Percentiles rank a stretch among this genome's conserved stretches.
These are phyloP conservation scores for Hoplostethus mediterraneus DNA, from an alignment of 2,797 vertebrate genomes.

Conservation along the genomic window DNA sequence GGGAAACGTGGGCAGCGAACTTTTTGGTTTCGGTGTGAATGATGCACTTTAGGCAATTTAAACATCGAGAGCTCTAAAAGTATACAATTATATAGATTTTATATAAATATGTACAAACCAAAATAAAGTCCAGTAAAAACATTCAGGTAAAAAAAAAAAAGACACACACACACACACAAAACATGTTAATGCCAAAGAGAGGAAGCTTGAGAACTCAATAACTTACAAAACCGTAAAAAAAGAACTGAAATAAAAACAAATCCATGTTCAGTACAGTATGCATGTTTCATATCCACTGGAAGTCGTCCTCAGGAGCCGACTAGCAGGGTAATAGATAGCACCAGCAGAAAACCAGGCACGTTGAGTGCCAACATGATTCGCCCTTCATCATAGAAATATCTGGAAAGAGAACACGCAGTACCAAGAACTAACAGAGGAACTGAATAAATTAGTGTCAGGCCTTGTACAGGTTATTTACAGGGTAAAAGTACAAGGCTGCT, in stretches of 20 bases:
- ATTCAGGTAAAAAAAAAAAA: slow-evolving; percentile 74
- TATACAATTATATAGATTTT: slow-evolving; percentile 82
- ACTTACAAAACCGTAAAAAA: slow-evolving; percentile 80
- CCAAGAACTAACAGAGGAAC: slow-evolving; percentile 75
- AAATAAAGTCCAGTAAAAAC: slow-evolving; percentile 81
- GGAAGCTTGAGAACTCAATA: slow-evolving; percentile 83
- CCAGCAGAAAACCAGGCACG: slow-evolving; percentile 78
- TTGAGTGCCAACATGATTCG: slow-evolving; percentile 70
- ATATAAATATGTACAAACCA: slow-evolving; percentile 88
- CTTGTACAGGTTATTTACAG: slow-evolving; percentile 85
- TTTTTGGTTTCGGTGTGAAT: slow-evolving; percentile 92
- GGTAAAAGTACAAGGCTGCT: slow-evolving; percentile 51
- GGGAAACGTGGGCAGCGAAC: slow-evolving; percentile 83
- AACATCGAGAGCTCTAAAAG: slow-evolving; percentile 74
- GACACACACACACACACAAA: slow-evolving; percentile 50
- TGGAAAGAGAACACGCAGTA: slow-evolving; percentile 72
- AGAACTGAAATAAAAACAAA: slow-evolving; percentile 63
- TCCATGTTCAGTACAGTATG: slow-evolving; percentile 78
- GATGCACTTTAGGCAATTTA: slow-evolving; percentile 86
- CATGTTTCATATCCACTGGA: slow-evolving; percentile 44
- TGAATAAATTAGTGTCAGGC: slow-evolving; percentile 95
- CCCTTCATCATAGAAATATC: slow-evolving; percentile 71
- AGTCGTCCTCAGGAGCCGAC: slow-evolving; percentile 62
- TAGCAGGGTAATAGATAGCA: slow-evolving; percentile 86
- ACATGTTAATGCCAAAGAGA: slow-evolving; percentile 80